Evolutionary conservation across 2,797 vertebrate genomes (phyloP).

Genomic region (Pipistrellus nathusii): DNA sequence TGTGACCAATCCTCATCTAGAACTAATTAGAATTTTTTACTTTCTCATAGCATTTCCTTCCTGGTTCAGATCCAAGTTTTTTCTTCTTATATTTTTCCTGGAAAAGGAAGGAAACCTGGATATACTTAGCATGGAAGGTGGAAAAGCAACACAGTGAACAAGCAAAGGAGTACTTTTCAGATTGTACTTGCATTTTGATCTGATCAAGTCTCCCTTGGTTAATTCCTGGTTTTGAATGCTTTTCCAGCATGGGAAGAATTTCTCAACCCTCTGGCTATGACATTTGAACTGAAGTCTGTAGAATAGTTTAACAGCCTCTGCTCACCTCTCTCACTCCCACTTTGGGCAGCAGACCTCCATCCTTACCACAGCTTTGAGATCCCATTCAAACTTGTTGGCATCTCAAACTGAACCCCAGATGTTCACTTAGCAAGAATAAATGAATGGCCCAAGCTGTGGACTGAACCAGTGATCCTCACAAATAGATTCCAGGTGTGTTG

Average conservation of each 20-base stretch:
- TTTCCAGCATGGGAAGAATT: slow-evolving; percentile 55
- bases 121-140: slow-evolving; percentile 47
- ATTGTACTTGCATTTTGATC: slow-evolving; percentile 42
- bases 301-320: slow-evolving; percentile 65
- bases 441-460: slow-evolving; percentile 73
- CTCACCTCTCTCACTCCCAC: slow-evolving; percentile 70
- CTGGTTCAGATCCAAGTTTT: slow-evolving; percentile 56
- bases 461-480: slow-evolving; percentile 74
- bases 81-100: not conserved
- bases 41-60: slow-evolving; percentile 74
- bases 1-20: slow-evolving; percentile 79
- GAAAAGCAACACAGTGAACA: not conserved
- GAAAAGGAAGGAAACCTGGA: slow-evolving; percentile 69
- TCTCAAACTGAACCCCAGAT: slow-evolving; percentile 82
- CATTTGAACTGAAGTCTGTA: slow-evolving; percentile 72
- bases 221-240: slow-evolving; percentile 10
- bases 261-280: slow-evolving; percentile 56
- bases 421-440: slow-evolving; percentile 80
- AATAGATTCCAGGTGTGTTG: slow-evolving; percentile 83
- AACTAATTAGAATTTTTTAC: slow-evolving; percentile 81
- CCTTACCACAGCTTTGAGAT: slow-evolving; percentile 68
- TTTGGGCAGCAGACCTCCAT: slow-evolving; percentile 59
- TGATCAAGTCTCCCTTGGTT: slow-evolving; percentile 24
- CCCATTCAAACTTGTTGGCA: slow-evolving; percentile 72
- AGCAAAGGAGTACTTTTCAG: not conserved